These are phyloP conservation scores for Myoxocephalus aenaeus DNA, from an alignment of 2,797 vertebrate species.

Conservation along the genomic window DNA sequence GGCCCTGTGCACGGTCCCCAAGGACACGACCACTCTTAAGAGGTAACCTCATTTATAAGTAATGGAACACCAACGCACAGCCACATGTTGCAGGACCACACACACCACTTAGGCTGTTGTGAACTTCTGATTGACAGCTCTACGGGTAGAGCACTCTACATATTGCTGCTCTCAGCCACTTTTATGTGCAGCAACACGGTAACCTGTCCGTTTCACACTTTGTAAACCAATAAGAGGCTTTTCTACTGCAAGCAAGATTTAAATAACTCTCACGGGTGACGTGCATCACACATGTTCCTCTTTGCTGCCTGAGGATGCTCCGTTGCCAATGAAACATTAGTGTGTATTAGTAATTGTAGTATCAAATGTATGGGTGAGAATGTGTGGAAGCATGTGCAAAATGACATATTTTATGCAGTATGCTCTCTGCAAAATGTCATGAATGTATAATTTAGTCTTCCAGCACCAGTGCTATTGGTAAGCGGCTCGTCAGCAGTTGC, in stretches of 20 bases:
- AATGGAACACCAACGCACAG: slow-evolving; percentile 61
- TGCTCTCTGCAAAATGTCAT: slow-evolving; percentile 40
- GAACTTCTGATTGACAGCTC: slow-evolving; percentile 65
- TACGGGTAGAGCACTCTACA: slow-evolving; percentile 65
- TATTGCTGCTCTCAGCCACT: slow-evolving; percentile 64
- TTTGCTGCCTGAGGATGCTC: neutral
- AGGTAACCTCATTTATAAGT: slow-evolving; percentile 75
- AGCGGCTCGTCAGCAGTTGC: slow-evolving; percentile 33
- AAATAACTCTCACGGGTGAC: slow-evolving; percentile 13
- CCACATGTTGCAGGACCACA: slow-evolving; percentile 49
- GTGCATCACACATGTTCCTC: slow-evolving; percentile 1
- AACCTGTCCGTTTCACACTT: slow-evolving; percentile 38
- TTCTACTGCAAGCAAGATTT: slow-evolving; percentile 2
- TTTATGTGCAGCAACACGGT: slow-evolving; percentile 42
- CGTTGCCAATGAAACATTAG: slow-evolving; percentile 5
- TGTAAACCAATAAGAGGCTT: slow-evolving; percentile 33
- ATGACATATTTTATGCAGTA: slow-evolving; percentile 27
- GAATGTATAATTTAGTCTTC: slow-evolving; percentile 63
- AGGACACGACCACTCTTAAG: slow-evolving; percentile 59
- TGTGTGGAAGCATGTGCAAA: slow-evolving; percentile 15
- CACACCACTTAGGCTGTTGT: slow-evolving; percentile 45
- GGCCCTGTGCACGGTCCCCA: slow-evolving; percentile 23
- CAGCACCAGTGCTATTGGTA: neutral
- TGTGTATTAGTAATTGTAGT: slow-evolving; percentile 20
- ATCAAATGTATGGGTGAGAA: slow-evolving; percentile 24